A percentile compares a stretch with the other conserved stretches of the same genome.
Evolutionary conservation across 2,113 vertebrate genomes (phyloP).

Genomic region (Prunella himalayana): DNA sequence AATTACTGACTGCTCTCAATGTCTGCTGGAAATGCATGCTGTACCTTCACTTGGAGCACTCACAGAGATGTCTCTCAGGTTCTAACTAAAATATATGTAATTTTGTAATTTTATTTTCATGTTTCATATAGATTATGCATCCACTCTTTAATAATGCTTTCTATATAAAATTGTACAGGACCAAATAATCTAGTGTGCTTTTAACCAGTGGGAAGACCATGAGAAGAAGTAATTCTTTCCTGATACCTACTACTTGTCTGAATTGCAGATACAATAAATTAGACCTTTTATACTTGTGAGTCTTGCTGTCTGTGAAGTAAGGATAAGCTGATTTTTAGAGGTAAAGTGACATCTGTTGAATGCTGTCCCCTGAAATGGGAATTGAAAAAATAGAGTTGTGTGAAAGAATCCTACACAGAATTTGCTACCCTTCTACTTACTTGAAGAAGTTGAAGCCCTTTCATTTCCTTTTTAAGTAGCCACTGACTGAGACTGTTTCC

Average conservation of each 20-base stretch:
- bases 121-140: not conserved
- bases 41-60: not conserved
- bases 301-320: not conserved
- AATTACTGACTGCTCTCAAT: not conserved
- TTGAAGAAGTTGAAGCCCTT: not conserved
- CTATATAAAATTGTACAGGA: not conserved
- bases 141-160: not conserved
- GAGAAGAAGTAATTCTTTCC: not conserved
- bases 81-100: not conserved
- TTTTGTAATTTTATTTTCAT: not conserved
- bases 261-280: not conserved
- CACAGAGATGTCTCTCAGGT: not conserved
- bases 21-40: not conserved
- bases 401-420: not conserved
- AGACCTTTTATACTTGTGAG: not conserved
- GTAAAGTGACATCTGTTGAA: not conserved
- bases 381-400: not conserved
- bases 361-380: not conserved
- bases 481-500: not conserved
- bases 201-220: not conserved
- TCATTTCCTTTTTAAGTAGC: not conserved
- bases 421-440: not conserved
- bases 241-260: not conserved
- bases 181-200: not conserved
- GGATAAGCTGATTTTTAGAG: not conserved